Conservation (phyloP, 2,797 vertebrate genomes). For the Delichon dasypus region DNA sequence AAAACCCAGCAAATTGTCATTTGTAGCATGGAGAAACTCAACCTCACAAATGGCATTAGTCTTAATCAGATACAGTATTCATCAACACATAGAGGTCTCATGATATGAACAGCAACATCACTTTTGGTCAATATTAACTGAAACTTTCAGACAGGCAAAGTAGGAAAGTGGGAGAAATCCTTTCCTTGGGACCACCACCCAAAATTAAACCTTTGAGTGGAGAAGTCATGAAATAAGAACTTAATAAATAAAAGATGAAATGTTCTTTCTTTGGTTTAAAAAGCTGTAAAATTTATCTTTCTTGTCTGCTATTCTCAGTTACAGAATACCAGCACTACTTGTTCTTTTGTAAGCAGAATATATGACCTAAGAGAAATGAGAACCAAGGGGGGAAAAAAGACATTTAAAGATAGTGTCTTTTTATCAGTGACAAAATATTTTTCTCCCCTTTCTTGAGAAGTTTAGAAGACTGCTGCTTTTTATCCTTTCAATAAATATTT, state of each 20-base stretch:
- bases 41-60: neutral
- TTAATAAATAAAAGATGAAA: neutral
- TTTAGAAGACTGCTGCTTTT: conserved; percentile 33
- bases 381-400: fast-evolving
- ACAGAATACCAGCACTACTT: neutral
- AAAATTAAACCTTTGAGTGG: neutral
- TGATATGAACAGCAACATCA: neutral
- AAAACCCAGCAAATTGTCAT: neutral
- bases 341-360: neutral
- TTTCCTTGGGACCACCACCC: neutral
- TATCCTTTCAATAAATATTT: conserved; percentile 63
- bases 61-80: neutral
- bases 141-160: neutral
- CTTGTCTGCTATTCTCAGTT: neutral
- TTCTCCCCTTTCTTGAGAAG: neutral
- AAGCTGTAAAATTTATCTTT: neutral
- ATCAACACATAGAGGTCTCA: neutral
- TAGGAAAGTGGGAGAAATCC: neutral
- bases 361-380: neutral
- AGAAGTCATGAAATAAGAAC: neutral
- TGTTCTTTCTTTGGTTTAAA: neutral
- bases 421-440: neutral
- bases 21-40: neutral
- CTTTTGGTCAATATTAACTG: neutral
- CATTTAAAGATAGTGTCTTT: neutral